Evolutionary conservation across 2,797 vertebrate genomes (phyloP).

Genomic region (Etheostoma nigrum): DNA sequence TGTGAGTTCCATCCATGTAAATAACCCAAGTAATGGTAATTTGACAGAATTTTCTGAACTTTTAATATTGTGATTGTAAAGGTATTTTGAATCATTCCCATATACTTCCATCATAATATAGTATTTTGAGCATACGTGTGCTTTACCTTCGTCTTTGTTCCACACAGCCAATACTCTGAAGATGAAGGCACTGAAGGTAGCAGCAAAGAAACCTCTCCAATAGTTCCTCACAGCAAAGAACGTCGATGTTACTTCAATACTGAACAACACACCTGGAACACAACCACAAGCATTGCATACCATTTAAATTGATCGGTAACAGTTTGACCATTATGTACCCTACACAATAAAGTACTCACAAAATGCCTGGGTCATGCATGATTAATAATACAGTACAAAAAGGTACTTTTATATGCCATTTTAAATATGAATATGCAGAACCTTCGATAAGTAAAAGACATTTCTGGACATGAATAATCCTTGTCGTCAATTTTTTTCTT

Average conservation of each 20-base stretch:
- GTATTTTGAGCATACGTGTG: neutral
- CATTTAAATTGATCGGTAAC: neutral
- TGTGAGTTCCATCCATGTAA: neutral
- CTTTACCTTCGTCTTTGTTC: slow-evolving; percentile 95
- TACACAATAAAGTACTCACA: neutral
- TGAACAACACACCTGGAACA: slow-evolving; percentile 93
- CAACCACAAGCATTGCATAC: slow-evolving; percentile 20
- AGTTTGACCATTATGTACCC: neutral
- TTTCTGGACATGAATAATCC: neutral
- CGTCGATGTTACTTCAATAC: slow-evolving; percentile 97
- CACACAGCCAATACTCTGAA: slow-evolving; percentile 96
- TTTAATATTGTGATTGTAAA: neutral
- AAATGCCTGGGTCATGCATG: neutral
- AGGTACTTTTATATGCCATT: neutral
- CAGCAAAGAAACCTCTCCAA: slow-evolving; percentile 98
- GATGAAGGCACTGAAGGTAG: slow-evolving; percentile 98
- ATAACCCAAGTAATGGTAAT: neutral
- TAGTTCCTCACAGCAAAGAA: slow-evolving; percentile 99
- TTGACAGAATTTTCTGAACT: neutral
- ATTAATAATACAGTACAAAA: neutral
- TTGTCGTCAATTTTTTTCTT: no score
- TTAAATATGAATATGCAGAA: neutral
- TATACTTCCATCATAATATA: neutral
- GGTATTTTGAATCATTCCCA: neutral
- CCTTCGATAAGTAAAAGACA: neutral